Evolutionary conservation across 2,113 vertebrate genomes (phyloP), one percentile per base, ranked within the genome.

Genomic region (Neomonachus schauinslandi): DNA sequence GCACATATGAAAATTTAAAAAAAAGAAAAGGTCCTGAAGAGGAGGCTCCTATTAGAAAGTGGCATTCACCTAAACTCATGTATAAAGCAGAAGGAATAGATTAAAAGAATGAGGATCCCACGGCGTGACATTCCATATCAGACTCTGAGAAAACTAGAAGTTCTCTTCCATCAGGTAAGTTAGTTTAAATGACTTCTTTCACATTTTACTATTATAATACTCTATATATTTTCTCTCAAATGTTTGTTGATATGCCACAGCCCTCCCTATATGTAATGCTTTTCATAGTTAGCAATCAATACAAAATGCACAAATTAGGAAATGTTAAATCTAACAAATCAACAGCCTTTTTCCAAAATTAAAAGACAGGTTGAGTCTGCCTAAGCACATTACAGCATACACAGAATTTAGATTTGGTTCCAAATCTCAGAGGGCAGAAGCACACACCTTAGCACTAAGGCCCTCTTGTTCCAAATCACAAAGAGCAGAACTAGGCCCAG

Each of bases 11-110:
- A 97, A 89, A 53, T 39, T 97, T 83, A 87, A 93, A 93, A 76
- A 76, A 95, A 94, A 65, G 1, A 96, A 94, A 96, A 76, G 6
- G 19, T 93, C 71, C 31, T 72, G 42, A 98, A 95, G 86, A 83
- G 51, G 69, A 98, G 36, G 11, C 3, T 89, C 76, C 15, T 79
- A 77, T 88, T n/a, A 94, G 16, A 65, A 95, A 96, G 36, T n/a
- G 55, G 53, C 33, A 72, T 88, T 92, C 13, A 81, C 69, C 69
- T 83, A 79, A 94, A 67, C 2, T 12, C 57, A 57, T 42, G 74
- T 46, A 33, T 39, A 7, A 14, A 76, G 79, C 15, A 72, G 24
- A 79, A 79, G 53, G 11, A 81, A 76, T 39, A 5, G 63, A 84
- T 80, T 39, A 57, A 55, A 72, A 71, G 36, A 39, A 61, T 28